Percentiles rank a stretch among this genome's conserved stretches.
Evolutionary conservation across 2,888 invertebrate genomes (phyloP).

Genomic region (Apantesis nais): DNA sequence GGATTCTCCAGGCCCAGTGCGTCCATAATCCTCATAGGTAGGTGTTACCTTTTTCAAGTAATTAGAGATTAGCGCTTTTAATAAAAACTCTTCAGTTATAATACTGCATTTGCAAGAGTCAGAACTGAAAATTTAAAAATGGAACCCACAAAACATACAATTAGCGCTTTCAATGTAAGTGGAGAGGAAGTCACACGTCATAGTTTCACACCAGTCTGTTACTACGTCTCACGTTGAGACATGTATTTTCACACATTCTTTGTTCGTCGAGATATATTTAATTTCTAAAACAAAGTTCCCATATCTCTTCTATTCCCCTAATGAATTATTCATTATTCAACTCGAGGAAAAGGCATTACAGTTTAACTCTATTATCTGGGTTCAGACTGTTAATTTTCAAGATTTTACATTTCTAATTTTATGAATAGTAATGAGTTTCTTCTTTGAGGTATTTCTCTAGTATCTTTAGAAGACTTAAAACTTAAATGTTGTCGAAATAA

Average conservation of each 20-base stretch:
- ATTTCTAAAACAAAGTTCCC: conserved; percentile 2
- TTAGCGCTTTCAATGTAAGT: conserved; percentile 29
- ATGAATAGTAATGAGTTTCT: not conserved
- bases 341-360: not conserved
- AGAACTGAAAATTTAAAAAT: conserved; percentile 30
- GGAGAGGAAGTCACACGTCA: conserved; percentile 39
- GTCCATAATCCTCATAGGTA: no score
- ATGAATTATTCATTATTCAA: conserved; percentile 21
- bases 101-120: not conserved
- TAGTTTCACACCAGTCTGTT: conserved; percentile 35
- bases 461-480: not conserved
- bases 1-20: no score
- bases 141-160: conserved; percentile 26
- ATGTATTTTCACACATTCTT: conserved; percentile 25
- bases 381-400: not conserved
- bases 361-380: not conserved
- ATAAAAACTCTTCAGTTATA: not conserved
- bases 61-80: not conserved
- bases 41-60: not conserved
- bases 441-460: not conserved
- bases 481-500: not conserved
- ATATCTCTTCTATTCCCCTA: conserved; percentile 2
- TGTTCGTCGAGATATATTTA: conserved; percentile 13
- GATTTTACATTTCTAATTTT: not conserved
- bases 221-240: conserved; percentile 27